Conservation (phyloP, 2,888 invertebrate genomes). For the Bimastos eiseni region DNA sequence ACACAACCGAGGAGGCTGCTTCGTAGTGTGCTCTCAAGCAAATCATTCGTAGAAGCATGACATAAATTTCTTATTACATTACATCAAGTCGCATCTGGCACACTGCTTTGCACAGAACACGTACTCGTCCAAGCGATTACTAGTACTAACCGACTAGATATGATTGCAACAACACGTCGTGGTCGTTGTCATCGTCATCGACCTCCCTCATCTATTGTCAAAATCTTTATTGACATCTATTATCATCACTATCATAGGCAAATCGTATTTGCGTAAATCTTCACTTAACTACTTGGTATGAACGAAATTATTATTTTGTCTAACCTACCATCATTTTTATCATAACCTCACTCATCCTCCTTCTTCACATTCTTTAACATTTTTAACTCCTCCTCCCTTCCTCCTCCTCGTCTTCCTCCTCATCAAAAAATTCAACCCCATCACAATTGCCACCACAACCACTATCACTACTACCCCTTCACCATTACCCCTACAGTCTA, state of each 20-base stretch:
- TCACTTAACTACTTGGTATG: neutral
- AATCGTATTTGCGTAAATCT: neutral
- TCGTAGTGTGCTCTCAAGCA: conserved; percentile 13
- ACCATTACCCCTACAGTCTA: neutral
- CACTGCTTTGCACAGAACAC: neutral
- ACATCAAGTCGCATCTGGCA: neutral
- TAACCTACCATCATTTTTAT: neutral
- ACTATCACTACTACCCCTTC: neutral
- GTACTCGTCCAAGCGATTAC: neutral
- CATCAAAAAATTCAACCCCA: neutral
- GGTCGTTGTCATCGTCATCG: neutral
- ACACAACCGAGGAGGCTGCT: neutral
- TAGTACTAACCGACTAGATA: neutral
- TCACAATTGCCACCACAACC: neutral
- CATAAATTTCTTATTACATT: conserved; percentile 5
- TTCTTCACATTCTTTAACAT: neutral
- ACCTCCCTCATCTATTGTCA: neutral
- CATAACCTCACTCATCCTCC: neutral
- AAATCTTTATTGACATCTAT: neutral
- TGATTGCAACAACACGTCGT: neutral
- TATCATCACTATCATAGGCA: no score
- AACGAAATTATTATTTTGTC: neutral
- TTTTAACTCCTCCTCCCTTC: neutral
- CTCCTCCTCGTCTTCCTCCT: neutral
- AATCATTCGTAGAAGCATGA: neutral